Evolutionary conservation across 2,797 vertebrate genomes (phyloP), one percentile per base, ranked within the genome.

Genomic region (Ctenochaetus hawaiiensis): DNA sequence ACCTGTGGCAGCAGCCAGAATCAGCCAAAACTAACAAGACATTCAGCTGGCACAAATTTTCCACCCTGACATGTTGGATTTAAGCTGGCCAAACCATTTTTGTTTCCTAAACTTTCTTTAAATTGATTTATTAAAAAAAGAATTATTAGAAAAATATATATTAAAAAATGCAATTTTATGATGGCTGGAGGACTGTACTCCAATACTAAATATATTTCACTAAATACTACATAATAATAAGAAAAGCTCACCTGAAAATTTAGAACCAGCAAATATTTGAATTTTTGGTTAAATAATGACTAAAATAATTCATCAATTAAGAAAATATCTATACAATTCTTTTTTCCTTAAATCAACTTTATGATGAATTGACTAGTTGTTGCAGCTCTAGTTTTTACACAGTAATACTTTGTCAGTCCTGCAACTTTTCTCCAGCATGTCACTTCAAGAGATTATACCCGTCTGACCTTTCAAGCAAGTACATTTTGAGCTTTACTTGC

Each of bases 21-120:
- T 53, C 8, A 64, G 65, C 62, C 67, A 53, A 6, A n/a, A 64
- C 20, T 37, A 51, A 58, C 37, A 47, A 20, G 2, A 62, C 71
- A 63, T 63, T 39, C 47, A 70, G 51, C 45, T 57, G 56, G 56
- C 14, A 23, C 66, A 0, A 58, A 17, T 37, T 23, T 51, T 16
- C 22, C 43, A 48, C 6, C 26, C n/a, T 43, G 48, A 37, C 12
- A 17, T n/a, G 54, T 13, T 22, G 9, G 26, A 54, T 37, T 39
- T 39, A 37, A n/a, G 6, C 47, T 22, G 22, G 51, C 51, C 34
- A 71, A 60, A 48, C 37, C 8, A 34, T 49, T 64, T 73, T 51
- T 37, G 51, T 43, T 37, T 12, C 44, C 34, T 67, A 11, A 20
- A 14, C 14, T 51, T 61, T 6, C 34, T 37, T 53, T 41, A 26